Conservation (phyloP, 1,140 invertebrate genomes). For the Phthorimaea operculella region DNA sequence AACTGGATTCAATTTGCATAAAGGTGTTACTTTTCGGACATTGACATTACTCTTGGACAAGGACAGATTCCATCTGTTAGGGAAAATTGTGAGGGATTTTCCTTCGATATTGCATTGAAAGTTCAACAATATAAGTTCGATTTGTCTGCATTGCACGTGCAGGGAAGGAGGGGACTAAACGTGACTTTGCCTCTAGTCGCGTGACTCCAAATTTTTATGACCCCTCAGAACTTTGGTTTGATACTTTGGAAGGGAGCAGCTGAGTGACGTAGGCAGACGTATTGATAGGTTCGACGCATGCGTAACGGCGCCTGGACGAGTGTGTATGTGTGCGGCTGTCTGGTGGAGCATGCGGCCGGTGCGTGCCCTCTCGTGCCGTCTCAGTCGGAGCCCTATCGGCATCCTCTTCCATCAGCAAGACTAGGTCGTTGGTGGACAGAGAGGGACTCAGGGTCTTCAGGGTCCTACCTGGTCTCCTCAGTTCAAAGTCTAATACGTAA, state of each 20-base stretch:
- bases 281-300: conserved; percentile 52
- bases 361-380: conserved; percentile 47
- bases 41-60: too few relatives aligned
- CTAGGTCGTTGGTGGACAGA: conserved; percentile 8
- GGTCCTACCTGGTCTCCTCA: too few relatives aligned
- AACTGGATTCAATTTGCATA: too few relatives aligned
- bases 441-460: not conserved
- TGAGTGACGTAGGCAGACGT: conserved; percentile 49
- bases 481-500: too few relatives aligned
- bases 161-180: too few relatives aligned
- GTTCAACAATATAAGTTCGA: too few relatives aligned
- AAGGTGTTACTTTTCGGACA: too few relatives aligned
- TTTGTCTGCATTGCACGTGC: too few relatives aligned
- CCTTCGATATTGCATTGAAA: too few relatives aligned
- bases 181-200: not conserved
- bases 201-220: not conserved
- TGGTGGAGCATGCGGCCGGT: conserved; percentile 45
- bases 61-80: too few relatives aligned
- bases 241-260: conserved; percentile 7
- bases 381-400: conserved; percentile 27
- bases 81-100: too few relatives aligned
- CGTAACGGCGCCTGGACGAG: conserved; percentile 29
- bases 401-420: conserved; percentile 27
- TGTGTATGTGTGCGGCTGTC: conserved; percentile 42
- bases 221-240: conserved; percentile 45